Percentiles rank a stretch among this genome's conserved stretches.
Conservation (phyloP, 2,113 vertebrate species). For the Pollimyrus isidori region DNA sequence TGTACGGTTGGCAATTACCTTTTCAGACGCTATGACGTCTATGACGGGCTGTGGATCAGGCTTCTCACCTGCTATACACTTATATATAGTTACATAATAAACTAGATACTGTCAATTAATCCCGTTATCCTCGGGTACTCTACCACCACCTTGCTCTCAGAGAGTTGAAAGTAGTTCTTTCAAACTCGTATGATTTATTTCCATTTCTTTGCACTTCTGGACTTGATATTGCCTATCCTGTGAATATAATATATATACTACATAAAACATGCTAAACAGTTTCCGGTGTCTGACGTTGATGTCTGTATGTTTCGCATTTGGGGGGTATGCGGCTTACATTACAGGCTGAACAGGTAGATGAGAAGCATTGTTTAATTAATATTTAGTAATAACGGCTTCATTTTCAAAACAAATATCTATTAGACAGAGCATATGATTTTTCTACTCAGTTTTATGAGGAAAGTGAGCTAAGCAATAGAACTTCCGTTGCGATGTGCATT, state of each 20-base stretch:
- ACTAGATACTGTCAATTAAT: not conserved
- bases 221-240: not conserved
- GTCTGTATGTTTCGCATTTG: not conserved
- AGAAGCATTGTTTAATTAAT: not conserved
- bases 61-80: not conserved
- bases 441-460: not conserved
- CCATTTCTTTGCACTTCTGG: not conserved
- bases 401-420: not conserved
- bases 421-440: not conserved
- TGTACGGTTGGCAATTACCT: not conserved
- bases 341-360: not conserved
- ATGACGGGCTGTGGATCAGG: not conserved
- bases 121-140: not conserved
- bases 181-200: not conserved
- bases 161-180: not conserved
- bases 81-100: not conserved
- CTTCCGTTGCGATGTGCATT: not conserved
- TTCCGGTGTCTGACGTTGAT: not conserved
- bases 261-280: not conserved
- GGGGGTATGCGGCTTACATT: conserved; percentile 3
- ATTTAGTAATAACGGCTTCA: not conserved
- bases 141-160: not conserved
- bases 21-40: not conserved
- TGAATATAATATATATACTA: not conserved
- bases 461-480: not conserved